Evolutionary conservation across 2,113 vertebrate genomes (phyloP).

Genomic region (Tachysurus fulvidraco): DNA sequence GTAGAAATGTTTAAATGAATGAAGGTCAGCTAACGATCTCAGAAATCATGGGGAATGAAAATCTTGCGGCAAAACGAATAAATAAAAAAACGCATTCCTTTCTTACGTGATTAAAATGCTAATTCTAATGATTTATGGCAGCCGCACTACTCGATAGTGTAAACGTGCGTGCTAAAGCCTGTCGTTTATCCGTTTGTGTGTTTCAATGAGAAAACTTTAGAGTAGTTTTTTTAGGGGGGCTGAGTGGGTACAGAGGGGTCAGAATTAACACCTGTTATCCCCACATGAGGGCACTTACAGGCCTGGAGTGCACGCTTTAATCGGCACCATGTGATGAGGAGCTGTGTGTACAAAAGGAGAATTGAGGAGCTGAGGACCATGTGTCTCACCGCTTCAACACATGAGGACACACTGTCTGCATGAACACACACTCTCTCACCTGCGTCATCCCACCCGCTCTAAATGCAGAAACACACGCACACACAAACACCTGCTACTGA

Average conservation of each 20-base stretch:
- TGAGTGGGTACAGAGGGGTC: slow-evolving; percentile 36
- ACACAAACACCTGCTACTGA: slow-evolving; percentile 12
- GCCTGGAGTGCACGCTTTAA: slow-evolving; percentile 54
- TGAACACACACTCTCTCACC: slow-evolving; percentile 37
- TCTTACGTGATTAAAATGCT: neutral
- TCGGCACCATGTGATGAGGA: slow-evolving; percentile 46
- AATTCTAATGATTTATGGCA: neutral
- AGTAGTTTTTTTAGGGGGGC: slow-evolving; percentile 39
- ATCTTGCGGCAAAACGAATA: neutral
- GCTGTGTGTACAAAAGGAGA: slow-evolving; percentile 51
- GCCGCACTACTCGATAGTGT: neutral
- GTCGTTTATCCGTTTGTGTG: neutral
- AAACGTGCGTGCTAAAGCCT: neutral
- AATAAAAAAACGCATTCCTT: neutral
- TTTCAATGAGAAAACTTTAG: neutral
- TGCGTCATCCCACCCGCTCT: slow-evolving; percentile 3
- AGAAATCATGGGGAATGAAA: neutral
- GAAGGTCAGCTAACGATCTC: neutral
- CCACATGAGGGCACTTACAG: slow-evolving; percentile 37
- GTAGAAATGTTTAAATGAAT: neutral
- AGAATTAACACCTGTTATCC: slow-evolving; percentile 52
- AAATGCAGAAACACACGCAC: slow-evolving; percentile 13
- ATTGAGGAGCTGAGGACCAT: slow-evolving; percentile 53
- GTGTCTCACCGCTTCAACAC: slow-evolving; percentile 45
- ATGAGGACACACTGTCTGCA: slow-evolving; percentile 24